Base-by-base conservation (phyloP, 1,140 invertebrate genomes). In the Drosophila santomea region DNA sequence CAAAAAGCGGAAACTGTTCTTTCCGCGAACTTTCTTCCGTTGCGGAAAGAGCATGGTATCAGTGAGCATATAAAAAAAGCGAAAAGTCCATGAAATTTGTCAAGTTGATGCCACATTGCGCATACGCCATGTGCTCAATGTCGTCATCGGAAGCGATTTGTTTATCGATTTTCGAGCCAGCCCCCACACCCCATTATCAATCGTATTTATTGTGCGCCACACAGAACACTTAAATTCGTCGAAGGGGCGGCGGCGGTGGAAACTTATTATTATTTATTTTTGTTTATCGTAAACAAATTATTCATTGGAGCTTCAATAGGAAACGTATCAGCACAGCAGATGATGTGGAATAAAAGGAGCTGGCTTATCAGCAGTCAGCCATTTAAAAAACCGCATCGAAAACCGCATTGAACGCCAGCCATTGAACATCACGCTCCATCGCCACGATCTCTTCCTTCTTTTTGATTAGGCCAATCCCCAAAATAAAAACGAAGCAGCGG, bases 91-190 rank as follows among this genome's bases (percentile, higher is more conserved):
- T 15, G 5, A 28, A 48, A 36, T 48, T 48, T n/a, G n/a, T 28
- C 36, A 32, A 43, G 7, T 45, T 39, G 56, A 66, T 78, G 62
- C 36, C 71, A 47, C 25, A 76, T 81, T 81, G 74, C 79, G 54
- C 67, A 81, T 81, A 81, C 80, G 80, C 80, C 81, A 84, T 84
- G 81, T 85, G 81, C 48, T 61, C 63, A 69, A 69, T 85, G 77
- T 66, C 81, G 77, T 80, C 83, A 82, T 79, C 58, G 83, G 75
- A 88, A 86, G 67, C 74, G 67, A 79, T 79, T 88, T 83, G 67
- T 74, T 86, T 88, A 86, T 74, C 83, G 79, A 66, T 55, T 51
- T 32, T 43, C 14, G 25, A 41, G 25, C 32, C 11, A 39, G 8
- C 44, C 39, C 41, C 36, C 48, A 47, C 17, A 23, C 25, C 32